Percentiles rank a stretch among this genome's conserved stretches.
Conservation (phyloP, 2,888 invertebrate species). For the Tenthredo mesomela region DNA sequence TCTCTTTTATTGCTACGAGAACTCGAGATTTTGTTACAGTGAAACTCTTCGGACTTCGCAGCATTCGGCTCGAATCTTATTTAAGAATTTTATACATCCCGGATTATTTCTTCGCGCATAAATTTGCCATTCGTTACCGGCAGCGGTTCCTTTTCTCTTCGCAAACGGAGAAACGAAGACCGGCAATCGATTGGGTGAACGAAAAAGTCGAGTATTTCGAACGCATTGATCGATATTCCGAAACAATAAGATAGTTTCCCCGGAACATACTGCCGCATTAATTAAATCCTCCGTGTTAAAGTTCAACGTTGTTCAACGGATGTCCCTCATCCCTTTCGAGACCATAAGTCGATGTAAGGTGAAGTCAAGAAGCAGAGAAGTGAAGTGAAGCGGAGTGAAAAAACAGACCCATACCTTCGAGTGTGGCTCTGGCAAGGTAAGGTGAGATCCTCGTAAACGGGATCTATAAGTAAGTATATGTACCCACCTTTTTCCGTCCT, state of each 20-base stretch:
- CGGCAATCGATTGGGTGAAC: not conserved
- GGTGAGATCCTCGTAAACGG: slow-evolving; percentile 34
- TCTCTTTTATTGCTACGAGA: slow-evolving; percentile 74
- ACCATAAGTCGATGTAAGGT: not conserved
- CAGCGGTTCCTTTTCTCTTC: not conserved
- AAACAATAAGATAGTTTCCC: not conserved
- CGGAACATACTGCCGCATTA: too few relatives aligned
- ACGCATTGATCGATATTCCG: not conserved
- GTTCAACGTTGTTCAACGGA: not conserved
- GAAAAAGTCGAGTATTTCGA: not conserved
- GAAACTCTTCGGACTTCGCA: slow-evolving; percentile 10
- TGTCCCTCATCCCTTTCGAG: not conserved
- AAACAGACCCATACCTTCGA: slow-evolving; percentile 48
- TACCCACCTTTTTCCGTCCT: slow-evolving; percentile 22
- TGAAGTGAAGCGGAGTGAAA: slow-evolving; percentile 30
- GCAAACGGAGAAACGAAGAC: too few relatives aligned
- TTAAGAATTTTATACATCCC: not conserved
- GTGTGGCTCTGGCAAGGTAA: slow-evolving; percentile 29
- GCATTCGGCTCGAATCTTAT: not conserved
- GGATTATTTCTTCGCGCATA: not conserved
- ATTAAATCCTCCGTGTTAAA: not conserved
- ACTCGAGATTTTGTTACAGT: slow-evolving; percentile 75
- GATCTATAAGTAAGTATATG: not conserved
- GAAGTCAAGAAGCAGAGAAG: slow-evolving; percentile 20
- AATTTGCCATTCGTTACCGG: slow-evolving; percentile 7